Base-by-base conservation (phyloP, 2,888 invertebrate species). In the Dicyrtoma fusca region DNA sequence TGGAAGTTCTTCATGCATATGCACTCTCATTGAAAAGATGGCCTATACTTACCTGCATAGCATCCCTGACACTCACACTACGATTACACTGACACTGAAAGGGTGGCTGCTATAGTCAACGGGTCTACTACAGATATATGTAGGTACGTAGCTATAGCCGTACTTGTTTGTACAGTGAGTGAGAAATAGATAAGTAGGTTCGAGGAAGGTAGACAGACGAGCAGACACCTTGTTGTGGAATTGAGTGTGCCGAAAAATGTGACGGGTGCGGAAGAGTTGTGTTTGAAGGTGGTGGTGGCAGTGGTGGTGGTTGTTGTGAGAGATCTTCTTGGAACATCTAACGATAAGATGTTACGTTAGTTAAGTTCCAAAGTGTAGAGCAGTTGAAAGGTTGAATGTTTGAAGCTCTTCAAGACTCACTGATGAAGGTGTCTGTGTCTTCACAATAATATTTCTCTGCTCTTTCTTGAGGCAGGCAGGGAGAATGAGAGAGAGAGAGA, bases 111-210 rank as follows among this genome's bases (percentile, higher is more conserved):
- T n/a, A n/a, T n/a, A n/a, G 8, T 34, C 34, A 3, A 34, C 34
- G 8, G 34, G 34, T 34, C 34, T 34, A 34, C 34, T 5, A n/a
- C n/a, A n/a, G n/a, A n/a, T n/a, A 34, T 34, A 8, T 34, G 34
- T 34, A 34, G 34, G 3, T 34, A 8, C 34, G 4, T 34, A 34
- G 34, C 34, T 34, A 34, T 8, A 34, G 34, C 34, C 8, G 34
- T 34, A 34, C 8, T 34, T 34, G 34, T 34, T 34, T n/a, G n/a
- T 21, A 47, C 17, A 42, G 21, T 8, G 51, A 68, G 68, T 69
- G 69, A 69, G 69, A 69, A 61, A 69, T 61, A 69, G 69, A 69
- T 69, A 69, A 69, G 69, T 69, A 61, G 69, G 47, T 69, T 62
- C 69, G 62, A 19, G 69, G 61, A 61, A 69, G 69, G 69, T 69